These are phyloP conservation scores for Tichodroma muraria DNA, from an alignment of 2,113 vertebrate species.

Conservation along the genomic window DNA sequence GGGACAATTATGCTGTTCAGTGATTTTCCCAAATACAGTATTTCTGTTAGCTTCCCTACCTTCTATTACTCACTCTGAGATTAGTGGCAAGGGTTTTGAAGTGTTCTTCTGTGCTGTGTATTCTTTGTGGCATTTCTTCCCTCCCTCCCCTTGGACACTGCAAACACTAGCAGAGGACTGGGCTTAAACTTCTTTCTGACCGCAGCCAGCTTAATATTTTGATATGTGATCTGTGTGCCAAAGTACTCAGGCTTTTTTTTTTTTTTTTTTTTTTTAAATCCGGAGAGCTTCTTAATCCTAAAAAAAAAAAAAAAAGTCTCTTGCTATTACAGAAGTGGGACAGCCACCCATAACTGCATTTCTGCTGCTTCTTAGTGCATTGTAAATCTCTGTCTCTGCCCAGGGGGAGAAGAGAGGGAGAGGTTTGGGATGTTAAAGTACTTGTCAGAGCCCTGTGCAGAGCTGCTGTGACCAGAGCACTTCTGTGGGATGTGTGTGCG, in stretches of 20 bases:
- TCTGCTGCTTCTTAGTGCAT: background rate
- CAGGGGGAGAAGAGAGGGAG: background rate
- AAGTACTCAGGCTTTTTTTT: background rate
- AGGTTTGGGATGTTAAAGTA: background rate
- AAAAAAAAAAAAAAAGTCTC: background rate
- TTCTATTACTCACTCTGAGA: background rate
- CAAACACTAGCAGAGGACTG: background rate
- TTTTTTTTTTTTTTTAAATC: too few species aligned
- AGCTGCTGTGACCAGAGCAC: background rate
- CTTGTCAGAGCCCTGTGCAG: background rate
- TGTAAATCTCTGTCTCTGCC: background rate
- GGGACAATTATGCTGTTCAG: background rate
- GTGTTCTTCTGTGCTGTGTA: background rate
- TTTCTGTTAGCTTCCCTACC: background rate
- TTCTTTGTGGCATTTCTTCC: background rate
- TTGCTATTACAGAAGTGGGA: background rate
- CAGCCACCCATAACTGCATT: background rate
- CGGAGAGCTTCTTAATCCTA: background rate
- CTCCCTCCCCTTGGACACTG: background rate
- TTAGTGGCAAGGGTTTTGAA: background rate
- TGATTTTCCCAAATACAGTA: background rate
- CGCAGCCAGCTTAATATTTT: background rate
- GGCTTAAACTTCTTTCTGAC: background rate
- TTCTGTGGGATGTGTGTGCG: background rate
- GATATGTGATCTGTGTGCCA: background rate